Conservation (phyloP, 2,113 vertebrate genomes). For the Erythrocercus mccallii region DNA sequence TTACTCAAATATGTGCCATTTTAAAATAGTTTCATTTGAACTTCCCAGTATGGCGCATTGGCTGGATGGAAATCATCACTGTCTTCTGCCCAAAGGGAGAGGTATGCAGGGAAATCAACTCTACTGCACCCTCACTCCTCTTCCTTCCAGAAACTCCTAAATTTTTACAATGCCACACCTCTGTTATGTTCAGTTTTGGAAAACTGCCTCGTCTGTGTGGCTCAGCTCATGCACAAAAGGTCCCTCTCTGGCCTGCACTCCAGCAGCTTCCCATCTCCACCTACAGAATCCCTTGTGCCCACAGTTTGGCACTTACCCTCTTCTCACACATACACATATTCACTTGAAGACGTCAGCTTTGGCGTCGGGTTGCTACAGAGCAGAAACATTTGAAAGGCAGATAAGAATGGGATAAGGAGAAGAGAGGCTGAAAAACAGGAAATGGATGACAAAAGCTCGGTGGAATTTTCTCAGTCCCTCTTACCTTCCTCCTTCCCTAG, state of each 20-base stretch:
- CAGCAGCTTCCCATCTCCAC: not conserved
- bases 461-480: not conserved
- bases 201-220: not conserved
- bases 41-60: not conserved
- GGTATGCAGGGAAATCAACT: not conserved
- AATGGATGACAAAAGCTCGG: not conserved
- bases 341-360: not conserved
- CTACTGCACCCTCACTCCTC: not conserved
- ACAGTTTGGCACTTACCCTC: not conserved
- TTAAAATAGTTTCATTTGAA: not conserved
- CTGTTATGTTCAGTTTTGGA: not conserved
- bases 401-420: not conserved
- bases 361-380: not conserved
- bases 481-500: not conserved
- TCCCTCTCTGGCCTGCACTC: not conserved
- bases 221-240: not conserved
- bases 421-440: not conserved
- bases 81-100: not conserved
- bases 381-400: slow-evolving; percentile 8
- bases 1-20: not conserved
- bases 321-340: not conserved
- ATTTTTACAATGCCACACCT: slow-evolving; percentile 14
- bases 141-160: not conserved
- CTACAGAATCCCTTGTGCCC: not conserved
- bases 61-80: not conserved